Evolutionary conservation across 2,888 invertebrate genomes (phyloP), one percentile per base, ranked within the genome.

Genomic region (Cyaniris semiargus): DNA sequence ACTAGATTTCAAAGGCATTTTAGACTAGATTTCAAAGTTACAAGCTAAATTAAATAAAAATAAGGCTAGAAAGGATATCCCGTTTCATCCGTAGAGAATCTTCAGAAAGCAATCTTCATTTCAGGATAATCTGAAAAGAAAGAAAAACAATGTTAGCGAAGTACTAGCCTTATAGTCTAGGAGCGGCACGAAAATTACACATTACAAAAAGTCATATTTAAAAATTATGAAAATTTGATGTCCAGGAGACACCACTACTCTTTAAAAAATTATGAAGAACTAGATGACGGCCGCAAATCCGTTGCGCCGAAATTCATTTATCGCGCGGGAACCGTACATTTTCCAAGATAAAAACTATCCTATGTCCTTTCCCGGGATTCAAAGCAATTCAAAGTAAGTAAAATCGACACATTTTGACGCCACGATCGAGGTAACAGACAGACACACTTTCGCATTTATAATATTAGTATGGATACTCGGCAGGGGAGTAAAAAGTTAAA

Each of bases 1-100:
- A 13, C 13, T 66, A 23, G 53, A 74, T 53, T 34, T 53, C 38
- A 38, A 13, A 71, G 23, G n/a, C 70, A 76, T 58, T 66, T 23
- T 38, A 76, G 18, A 13, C 13, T 66, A 23, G 53, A 74, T 53
- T 34, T 53, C 38, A 38, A 13, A 71, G 23, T 72, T 38, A 38
- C n/a, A 34, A 34, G 34, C 31, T 18, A 31, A n/a, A 31, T 18
- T 15, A 70, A 70, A 70, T 31, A 70, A 70, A 18, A 13, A 70
- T 31, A 70, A 10, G 7, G 15, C 8, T 10, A 60, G 66, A 66
- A 66, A 66, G 6, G 23, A 23, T 60, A 60, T 8, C 10, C 10
- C 58, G 1, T 23, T 60, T 3, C 3, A 5, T 23, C 23, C 23
- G 13, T 23, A 23, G 23, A 21, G 21, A 23, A 23, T 60, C 21